Evolutionary conservation across 2,797 vertebrate species (phyloP), one percentile per base, ranked within the genome.

Genomic region (Bufotes viridis): DNA sequence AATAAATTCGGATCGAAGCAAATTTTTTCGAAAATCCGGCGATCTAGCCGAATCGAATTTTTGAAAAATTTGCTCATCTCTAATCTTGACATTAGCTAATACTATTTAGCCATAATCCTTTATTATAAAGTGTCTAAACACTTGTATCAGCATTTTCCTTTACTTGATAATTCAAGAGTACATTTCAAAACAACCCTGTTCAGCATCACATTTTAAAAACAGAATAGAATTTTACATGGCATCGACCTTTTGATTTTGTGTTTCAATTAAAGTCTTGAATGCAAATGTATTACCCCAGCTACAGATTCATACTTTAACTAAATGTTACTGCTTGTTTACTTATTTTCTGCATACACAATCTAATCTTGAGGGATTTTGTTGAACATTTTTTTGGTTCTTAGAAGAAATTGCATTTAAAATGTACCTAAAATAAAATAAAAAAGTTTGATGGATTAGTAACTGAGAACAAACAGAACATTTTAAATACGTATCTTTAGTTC

Each of bases 221-320:
- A 90, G 91, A 92, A n/a, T n/a, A n/a, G n/a, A n/a, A n/a, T 94
- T 94, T 95, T 94, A 94, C 94, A 94, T 93, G 87, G 94, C 91
- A 94, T 92, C 94, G 93, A 94, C 93, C 92, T 95, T 88, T 93
- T 90, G 90, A 93, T 95, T 94, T 92, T 92, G 91, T 92, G 87
- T 95, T 96, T 95, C 93, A 95, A 94, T 95, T 94, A 95, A 95
- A 92, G 29, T 87, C 88, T 80, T 82, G 67, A 86, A 82, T 86
- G 75, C 22, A 70, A 61, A 82, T 81, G 63, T 12, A 82, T 67
- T 60, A 61, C 82, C 58, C 51, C 75, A 29, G 87, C 42, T 67
- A 76, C 55, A 26, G 42, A 20, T 82, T 80, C 86, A 76, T 86
- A 69, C 58, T 69, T 86, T 69, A 82, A 78, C 70, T 60, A 82